Evolutionary conservation across 2,797 vertebrate genomes (phyloP), one percentile per base, ranked within the genome.

Genomic region (Carduelis carduelis): DNA sequence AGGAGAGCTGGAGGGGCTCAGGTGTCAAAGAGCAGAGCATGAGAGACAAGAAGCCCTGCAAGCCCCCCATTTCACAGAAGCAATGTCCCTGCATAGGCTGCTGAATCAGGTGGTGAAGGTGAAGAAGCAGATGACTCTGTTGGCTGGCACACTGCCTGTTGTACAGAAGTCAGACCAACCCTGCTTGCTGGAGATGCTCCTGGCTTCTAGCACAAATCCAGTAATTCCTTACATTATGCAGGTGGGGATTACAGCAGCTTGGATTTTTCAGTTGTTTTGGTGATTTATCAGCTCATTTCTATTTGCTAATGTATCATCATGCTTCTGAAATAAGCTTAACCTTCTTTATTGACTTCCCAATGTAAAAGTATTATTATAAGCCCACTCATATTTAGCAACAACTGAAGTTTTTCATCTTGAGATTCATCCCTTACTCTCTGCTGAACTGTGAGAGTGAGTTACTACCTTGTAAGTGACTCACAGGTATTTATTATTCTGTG

Each of bases 401-500:
- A 83, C 63, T 46, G n/a, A 50, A 94, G 78, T 75, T 82, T 95
- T 97, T 94, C 8, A 8, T 68, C 64, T 89, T 93, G 93, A 97
- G 95, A 96, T 96, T 96, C 91, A 91, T 81, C 72, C 64, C 49
- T 96, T 91, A 56, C 78, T 83, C 93, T 95, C 60, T 87, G 78
- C 96, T 96, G 89, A 94, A 85, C 89, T 94, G 91, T 24, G 55
- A 94, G 95, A 91, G 83, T 97, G 97, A 98, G 88, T 97, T 98
- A 97, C 90, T 95, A 83, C 92, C 95, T 93, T 96, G 82, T 95
- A 96, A 97, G 95, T 88, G 96, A 97, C 96, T 97, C 89, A 71
- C 93, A 76, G 94, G 94, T 97, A 98, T 98, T 98, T 98, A 98
- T 98, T 97, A 97, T 92, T 87, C 90, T 84, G 61, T 88, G 91